Evolutionary conservation across 2,113 vertebrate genomes (phyloP).

Genomic region (Mixornis gularis): DNA sequence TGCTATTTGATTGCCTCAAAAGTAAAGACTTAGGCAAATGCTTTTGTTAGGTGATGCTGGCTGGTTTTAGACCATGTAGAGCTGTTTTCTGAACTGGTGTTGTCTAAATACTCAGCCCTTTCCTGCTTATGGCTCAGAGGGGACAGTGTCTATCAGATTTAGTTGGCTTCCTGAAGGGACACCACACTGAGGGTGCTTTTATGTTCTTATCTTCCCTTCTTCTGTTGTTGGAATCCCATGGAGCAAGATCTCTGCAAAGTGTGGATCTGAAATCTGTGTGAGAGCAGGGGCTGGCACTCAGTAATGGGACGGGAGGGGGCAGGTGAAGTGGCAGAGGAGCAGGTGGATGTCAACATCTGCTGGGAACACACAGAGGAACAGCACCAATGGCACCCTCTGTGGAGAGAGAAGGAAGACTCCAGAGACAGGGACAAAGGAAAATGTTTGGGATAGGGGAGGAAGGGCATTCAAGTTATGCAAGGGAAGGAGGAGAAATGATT

Average conservation of each 20-base stretch:
- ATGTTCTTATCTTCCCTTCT: conserved; percentile 15
- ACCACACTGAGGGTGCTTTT: conserved; percentile 24
- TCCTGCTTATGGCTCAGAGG: not conserved
- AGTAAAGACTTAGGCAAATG: not conserved
- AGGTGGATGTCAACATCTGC: not conserved
- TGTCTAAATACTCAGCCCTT: not conserved
- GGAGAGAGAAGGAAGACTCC: not conserved
- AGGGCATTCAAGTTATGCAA: not conserved
- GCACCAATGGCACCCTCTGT: not conserved
- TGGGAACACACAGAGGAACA: not conserved
- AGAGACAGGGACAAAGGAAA: not conserved
- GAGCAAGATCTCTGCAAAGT: not conserved
- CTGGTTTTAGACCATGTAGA: not conserved
- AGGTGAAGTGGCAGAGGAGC: not conserved
- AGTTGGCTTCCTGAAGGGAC: conserved; percentile 34
- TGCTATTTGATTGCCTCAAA: not conserved
- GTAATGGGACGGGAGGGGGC: not conserved
- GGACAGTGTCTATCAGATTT: conserved; percentile 17
- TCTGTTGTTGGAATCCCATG: conserved; percentile 17
- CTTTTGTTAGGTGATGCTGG: not conserved
- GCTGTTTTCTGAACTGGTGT: not conserved
- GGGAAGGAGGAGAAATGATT: not conserved
- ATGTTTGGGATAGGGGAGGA: not conserved
- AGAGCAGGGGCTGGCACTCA: not conserved
- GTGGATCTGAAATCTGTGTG: not conserved